Conservation (phyloP, 2,113 vertebrate species). For the Antennarius striatus region DNA sequence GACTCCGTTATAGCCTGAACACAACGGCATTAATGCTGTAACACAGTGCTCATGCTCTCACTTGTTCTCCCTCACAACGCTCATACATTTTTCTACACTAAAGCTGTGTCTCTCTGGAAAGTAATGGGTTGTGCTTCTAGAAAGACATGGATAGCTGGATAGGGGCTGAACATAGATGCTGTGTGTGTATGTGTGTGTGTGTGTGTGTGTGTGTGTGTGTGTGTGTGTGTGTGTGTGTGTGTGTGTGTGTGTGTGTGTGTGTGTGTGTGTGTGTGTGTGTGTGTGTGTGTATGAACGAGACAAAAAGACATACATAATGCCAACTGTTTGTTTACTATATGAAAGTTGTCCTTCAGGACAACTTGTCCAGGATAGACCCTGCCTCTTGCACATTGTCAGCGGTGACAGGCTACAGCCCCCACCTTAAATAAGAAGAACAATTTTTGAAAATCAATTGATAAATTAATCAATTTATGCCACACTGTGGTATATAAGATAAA, state of each 20-base stretch:
- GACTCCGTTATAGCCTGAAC: slow-evolving; percentile 60
- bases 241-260: slow-evolving; percentile 20
- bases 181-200: slow-evolving; percentile 20
- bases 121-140: slow-evolving; percentile 63
- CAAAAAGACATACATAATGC: no score
- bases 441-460: no score
- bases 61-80: slow-evolving; percentile 27
- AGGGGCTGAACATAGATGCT: slow-evolving; percentile 51
- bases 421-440: no score
- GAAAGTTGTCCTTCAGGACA: no score
- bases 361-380: no score
- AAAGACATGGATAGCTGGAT: slow-evolving; percentile 63
- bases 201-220: neutral
- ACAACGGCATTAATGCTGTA: slow-evolving; percentile 60
- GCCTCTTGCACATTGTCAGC: no score
- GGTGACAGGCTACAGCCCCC: no score
- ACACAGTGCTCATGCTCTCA: slow-evolving; percentile 63
- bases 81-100: slow-evolving; percentile 25
- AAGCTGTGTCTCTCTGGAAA: slow-evolving; percentile 52
- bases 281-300: neutral
- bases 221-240: neutral
- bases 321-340: no score
- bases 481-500: no score
- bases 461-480: no score
- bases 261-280: neutral